Evolutionary conservation across 2,888 invertebrate species (phyloP), one percentile per base, ranked within the genome.

Genomic region (Caenorhabditis uteleia): DNA sequence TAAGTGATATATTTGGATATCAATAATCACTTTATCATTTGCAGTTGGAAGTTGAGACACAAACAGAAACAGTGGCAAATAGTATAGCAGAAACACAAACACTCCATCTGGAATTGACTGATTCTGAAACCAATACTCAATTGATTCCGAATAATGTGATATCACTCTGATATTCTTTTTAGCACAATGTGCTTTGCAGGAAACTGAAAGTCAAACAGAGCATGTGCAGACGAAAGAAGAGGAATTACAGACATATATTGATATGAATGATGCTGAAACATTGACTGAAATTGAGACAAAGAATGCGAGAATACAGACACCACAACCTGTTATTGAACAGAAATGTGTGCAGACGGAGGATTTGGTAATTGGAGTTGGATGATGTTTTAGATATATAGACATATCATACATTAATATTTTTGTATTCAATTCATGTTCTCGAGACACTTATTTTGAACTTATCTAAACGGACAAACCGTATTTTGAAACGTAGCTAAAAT

Each of bases 281-380:
- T 70, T 77, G 51, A 79, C 64, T 26, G 67, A 69, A 23, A 47
- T 75, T n/a, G 75, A 77, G 58, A 77, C 76, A 31, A 77, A 75
- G 59, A 79, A 75, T 43, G 57, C 67, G 8, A 56, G 79, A 21
- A 70, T 79, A 36, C 81, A 82, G 61, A 82, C 82, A 4, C 75
- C 77, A 18, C 51, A 69, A 16, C 76, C 77, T 6, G 73, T 76
- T 18, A 71, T 75, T 27, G 67, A 67, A 23, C 70, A 71, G 29
- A 68, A 64, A 36, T 76, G 73, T 42, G 54, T 74, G 18, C 81
- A 81, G 56, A 78, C 79, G 1, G 80, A 81, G 33, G 69, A 74
- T 39, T 44, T 75, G 34, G 61, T 62, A n/a, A 48, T n/a, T n/a
- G n/a, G n/a, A n/a, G n/a, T 45, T 55, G 12, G 3, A 3, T 39